Evolutionary conservation across 2,888 invertebrate species (phyloP).

Genomic region (Thereva unica): DNA sequence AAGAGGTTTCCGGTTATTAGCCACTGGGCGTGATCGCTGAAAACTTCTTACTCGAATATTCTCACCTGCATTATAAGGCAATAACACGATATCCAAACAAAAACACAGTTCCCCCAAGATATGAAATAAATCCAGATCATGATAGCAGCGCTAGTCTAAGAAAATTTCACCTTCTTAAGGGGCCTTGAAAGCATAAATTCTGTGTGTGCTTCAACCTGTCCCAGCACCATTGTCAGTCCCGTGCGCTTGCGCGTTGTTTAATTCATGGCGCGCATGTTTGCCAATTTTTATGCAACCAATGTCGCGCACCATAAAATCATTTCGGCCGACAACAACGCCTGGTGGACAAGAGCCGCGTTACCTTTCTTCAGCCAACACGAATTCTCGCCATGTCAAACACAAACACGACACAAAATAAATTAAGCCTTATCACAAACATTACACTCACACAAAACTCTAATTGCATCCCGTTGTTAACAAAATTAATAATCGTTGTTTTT

Average conservation of each 20-base stretch:
- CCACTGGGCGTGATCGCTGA: no score
- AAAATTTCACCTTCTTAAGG: slow-evolving; percentile 32
- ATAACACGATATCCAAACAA: no score
- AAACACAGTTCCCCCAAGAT: no score
- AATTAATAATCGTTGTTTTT: slow-evolving; percentile 14
- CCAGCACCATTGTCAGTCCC: background rate
- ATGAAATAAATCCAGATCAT: slow-evolving; percentile 9
- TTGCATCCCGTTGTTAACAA: background rate
- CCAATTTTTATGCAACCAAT: slow-evolving; percentile 4
- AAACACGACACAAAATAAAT: background rate
- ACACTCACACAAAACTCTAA: background rate
- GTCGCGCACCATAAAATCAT: background rate
- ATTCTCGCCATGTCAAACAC: no score
- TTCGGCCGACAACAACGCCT: no score
- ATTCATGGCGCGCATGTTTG: background rate
- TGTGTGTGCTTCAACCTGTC: slow-evolving; percentile 17
- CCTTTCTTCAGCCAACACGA: no score
- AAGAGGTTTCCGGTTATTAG: no score
- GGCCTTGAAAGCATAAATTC: slow-evolving; percentile 23
- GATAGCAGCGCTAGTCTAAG: slow-evolving; percentile 16
- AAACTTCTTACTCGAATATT: no score
- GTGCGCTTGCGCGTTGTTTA: background rate
- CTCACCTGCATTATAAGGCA: no score
- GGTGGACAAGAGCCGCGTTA: no score
- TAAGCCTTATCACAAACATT: background rate